Percentiles rank a stretch among this genome's conserved stretches.
These are phyloP conservation scores for Rhopilema esculentum DNA, from an alignment of 30 jellyfish, hydroid and myxozoan species.

Conservation along the genomic window DNA sequence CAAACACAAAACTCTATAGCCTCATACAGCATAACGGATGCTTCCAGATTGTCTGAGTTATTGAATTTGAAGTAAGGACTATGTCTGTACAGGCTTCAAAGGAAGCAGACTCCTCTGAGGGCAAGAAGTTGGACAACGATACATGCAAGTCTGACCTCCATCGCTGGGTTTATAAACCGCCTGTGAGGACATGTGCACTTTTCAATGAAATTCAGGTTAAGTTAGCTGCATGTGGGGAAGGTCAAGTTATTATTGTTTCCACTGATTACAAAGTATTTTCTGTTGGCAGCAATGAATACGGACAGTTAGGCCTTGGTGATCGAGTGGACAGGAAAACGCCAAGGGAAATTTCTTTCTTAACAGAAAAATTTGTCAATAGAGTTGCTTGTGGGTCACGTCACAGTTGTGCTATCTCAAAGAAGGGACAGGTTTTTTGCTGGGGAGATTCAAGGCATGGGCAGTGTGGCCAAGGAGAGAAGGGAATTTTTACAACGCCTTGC, in stretches of 20 bases:
- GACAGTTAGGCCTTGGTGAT: slow-evolving; percentile 98
- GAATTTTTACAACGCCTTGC: slow-evolving; percentile 89
- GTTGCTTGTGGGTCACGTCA: slow-evolving; percentile 92
- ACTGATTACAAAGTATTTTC: slow-evolving; percentile 66
- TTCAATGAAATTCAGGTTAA: slow-evolving; percentile 67
- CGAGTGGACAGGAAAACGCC: slow-evolving; percentile 60
- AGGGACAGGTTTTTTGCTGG: slow-evolving; percentile 91
- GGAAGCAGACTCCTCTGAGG: background rate
- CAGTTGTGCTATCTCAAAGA: slow-evolving; percentile 74
- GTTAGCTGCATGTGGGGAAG: slow-evolving; percentile 87
- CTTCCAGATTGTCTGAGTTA: background rate
- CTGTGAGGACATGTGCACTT: slow-evolving; percentile 34
- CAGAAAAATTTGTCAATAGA: slow-evolving; percentile 54
- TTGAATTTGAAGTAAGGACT: background rate
- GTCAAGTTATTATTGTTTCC: slow-evolving; percentile 79
- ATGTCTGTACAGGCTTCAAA: background rate
- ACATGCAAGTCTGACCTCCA: slow-evolving; percentile 51
- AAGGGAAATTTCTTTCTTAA: slow-evolving; percentile 36
- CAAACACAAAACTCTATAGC: background rate
- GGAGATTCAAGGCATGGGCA: slow-evolving; percentile 99
- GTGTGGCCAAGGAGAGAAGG: slow-evolving; percentile 93
- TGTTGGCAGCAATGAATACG: slow-evolving; percentile 82
- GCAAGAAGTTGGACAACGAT: slow-evolving; percentile 17
- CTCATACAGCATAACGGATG: background rate
- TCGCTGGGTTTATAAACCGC: slow-evolving; percentile 34